phyloP scores from a whole-genome alignment of 2,888 invertebrate species.

The Operophtera brumata region DNA sequence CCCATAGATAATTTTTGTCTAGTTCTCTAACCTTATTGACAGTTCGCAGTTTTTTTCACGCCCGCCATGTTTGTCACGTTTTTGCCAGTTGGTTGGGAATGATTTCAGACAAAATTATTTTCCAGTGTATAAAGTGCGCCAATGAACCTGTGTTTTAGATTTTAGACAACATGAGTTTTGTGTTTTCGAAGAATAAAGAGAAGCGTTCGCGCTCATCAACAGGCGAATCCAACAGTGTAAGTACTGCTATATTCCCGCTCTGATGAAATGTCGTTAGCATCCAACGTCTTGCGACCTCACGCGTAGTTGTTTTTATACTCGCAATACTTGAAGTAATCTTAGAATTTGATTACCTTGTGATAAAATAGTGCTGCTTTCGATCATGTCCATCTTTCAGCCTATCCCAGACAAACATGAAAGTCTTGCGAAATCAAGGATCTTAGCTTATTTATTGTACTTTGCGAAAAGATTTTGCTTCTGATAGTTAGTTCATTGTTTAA shows the following conservation, averaged over 20 bases:
- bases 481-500: too few relatives aligned
- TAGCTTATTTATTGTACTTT: too few relatives aligned
- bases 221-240: conserved; percentile 58
- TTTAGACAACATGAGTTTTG: conserved; percentile 54
- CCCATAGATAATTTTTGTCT: too few relatives aligned
- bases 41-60: conserved; percentile 39
- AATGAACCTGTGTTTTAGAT: conserved; percentile 30
- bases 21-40: too few relatives aligned
- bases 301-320: conserved; percentile 51
- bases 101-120: conserved; percentile 48
- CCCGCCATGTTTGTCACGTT: conserved; percentile 79
- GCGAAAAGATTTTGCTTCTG: too few relatives aligned
- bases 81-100: conserved; percentile 61
- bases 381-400: too few relatives aligned
- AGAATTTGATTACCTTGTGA: too few relatives aligned
- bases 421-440: too few relatives aligned
- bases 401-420: too few relatives aligned
- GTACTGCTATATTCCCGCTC: conserved; percentile 62
- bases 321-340: background rate
- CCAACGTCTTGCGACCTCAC: conserved; percentile 49
- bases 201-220: conserved; percentile 55
- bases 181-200: conserved; percentile 50
- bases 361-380: too few relatives aligned
- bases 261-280: conserved; percentile 44
- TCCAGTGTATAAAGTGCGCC: conserved; percentile 1